Evolutionary conservation across 2,797 vertebrate genomes (phyloP).

Genomic region (Artibeus lituratus): DNA sequence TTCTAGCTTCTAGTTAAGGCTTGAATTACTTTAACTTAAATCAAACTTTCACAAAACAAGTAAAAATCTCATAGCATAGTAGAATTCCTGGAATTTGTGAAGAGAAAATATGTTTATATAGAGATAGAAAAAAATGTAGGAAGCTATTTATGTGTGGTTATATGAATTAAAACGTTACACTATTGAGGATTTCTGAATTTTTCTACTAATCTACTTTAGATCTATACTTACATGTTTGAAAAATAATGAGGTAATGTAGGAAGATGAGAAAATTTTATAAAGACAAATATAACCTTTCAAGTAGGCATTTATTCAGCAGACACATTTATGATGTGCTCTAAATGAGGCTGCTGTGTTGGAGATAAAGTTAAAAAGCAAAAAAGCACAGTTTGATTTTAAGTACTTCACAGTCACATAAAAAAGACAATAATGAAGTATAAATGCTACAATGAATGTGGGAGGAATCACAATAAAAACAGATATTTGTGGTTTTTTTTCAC

Average conservation of each 20-base stretch:
- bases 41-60: neutral
- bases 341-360: neutral
- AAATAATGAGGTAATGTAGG: neutral
- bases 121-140: neutral
- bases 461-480: neutral
- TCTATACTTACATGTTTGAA: neutral
- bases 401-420: neutral
- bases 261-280: neutral
- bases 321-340: neutral
- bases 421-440: neutral
- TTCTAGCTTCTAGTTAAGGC: neutral
- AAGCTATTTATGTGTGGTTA: neutral
- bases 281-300: neutral
- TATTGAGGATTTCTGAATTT: neutral
- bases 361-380: neutral
- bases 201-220: neutral
- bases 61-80: neutral
- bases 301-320: neutral
- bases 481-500: neutral
- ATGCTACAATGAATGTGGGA: neutral
- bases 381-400: constrained; percentile 3
- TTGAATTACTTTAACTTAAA: neutral
- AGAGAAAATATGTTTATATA: neutral
- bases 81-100: neutral
- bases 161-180: neutral